phyloP scores from a whole-genome alignment of 2,797 vertebrate genomes.

The Gorsachius magnificus region DNA sequence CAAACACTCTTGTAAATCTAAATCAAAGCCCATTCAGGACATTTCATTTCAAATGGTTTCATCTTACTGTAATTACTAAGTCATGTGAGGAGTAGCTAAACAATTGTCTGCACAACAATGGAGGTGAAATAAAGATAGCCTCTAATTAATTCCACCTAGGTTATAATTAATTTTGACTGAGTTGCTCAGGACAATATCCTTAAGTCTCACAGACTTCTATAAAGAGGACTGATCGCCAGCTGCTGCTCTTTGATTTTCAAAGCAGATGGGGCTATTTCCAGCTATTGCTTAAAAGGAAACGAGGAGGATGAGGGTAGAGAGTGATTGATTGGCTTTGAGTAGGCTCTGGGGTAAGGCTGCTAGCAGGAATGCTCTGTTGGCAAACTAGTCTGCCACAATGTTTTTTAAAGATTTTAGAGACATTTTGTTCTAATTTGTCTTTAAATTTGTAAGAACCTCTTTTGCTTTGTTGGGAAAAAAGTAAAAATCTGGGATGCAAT shows the following conservation, averaged over 20 bases:
- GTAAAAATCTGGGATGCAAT: not conserved
- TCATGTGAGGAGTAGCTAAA: slow-evolving; percentile 15
- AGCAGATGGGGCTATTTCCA: slow-evolving; percentile 49
- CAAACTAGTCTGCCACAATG: not conserved
- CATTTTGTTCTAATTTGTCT: not conserved
- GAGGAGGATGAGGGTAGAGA: not conserved
- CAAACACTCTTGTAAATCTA: not conserved
- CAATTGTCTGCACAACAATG: slow-evolving; percentile 35
- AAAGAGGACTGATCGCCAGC: slow-evolving; percentile 34
- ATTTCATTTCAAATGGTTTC: slow-evolving; percentile 34
- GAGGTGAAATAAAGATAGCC: slow-evolving; percentile 44
- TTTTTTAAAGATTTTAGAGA: not conserved
- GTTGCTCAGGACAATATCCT: slow-evolving; percentile 43
- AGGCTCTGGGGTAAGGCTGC: not conserved
- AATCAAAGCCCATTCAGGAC: not conserved
- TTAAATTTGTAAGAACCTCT: rapidly evolving
- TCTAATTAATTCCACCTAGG: slow-evolving; percentile 59
- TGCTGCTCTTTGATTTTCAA: slow-evolving; percentile 59
- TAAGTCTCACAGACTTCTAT: not conserved
- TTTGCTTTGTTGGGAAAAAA: not conserved
- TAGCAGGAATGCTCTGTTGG: not conserved
- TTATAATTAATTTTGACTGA: slow-evolving; percentile 62
- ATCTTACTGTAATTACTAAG: slow-evolving; percentile 49
- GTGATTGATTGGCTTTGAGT: slow-evolving; percentile 1
- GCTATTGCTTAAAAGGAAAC: slow-evolving; percentile 34